Conservation (phyloP, 2,797 vertebrate species). For the Bufotes viridis region DNA sequence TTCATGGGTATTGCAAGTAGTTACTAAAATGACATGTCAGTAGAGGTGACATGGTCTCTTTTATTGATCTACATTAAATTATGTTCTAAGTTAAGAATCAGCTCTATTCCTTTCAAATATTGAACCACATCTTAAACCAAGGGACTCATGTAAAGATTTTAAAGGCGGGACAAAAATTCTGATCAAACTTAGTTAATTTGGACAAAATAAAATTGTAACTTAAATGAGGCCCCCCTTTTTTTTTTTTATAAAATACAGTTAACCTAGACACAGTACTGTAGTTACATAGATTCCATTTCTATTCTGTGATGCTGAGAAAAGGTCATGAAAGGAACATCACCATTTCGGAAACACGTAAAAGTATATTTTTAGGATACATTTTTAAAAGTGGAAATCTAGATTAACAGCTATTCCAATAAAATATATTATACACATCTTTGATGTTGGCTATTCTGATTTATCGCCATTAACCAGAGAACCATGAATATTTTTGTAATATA, state of each 20-base stretch:
- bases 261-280: background rate
- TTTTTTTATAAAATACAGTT: background rate
- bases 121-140: no score
- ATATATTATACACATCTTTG: background rate
- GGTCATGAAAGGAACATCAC: background rate
- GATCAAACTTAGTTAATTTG: no score
- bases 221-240: background rate
- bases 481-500: slow-evolving; percentile 12
- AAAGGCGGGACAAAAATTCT: no score
- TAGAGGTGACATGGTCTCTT: no score
- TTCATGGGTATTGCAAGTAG: no score
- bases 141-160: no score
- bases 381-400: slow-evolving; percentile 3
- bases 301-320: background rate
- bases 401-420: slow-evolving; percentile 1
- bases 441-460: background rate
- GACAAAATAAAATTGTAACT: background rate
- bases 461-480: slow-evolving; percentile 4
- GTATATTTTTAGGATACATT: background rate
- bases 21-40: no score
- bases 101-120: no score
- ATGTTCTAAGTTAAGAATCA: no score
- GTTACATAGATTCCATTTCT: background rate
- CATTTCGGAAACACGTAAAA: background rate
- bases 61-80: no score